Evolutionary conservation across 1,140 invertebrate genomes (phyloP), one percentile per base, ranked within the genome.

Genomic region (Drosophila serrata): DNA sequence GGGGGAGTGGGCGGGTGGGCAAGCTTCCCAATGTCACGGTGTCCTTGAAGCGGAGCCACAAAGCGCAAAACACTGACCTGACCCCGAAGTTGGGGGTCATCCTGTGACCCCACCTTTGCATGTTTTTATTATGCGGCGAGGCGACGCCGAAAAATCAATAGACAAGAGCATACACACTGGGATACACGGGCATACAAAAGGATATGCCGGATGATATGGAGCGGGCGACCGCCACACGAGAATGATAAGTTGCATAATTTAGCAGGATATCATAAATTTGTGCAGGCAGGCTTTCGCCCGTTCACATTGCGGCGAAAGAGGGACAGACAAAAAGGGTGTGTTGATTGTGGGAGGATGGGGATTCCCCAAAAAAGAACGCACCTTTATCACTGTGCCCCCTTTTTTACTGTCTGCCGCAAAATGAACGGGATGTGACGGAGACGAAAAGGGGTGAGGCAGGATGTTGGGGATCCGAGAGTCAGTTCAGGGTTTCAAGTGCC

Each of bases 191-290:
- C 31, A 53, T 35, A 53, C 51, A 35, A 53, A 35, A 13, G 31
- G 31, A 53, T 53, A 53, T 53, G 2, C 49, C 49, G 31, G 33
- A 77, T 33, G 58, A 62, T 58, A 51, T 17, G 55, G 39, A 48
- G 27, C 43, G 67, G n/a, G 2, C 31, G 39, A 24, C 3, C 42
- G 53, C 67, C 73, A 45, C 62, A 67, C 62, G 74, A 60, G 51
- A 65, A 62, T 88, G 85, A 88, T 88, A 88, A 88, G 77, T 85
- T 88, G 78, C 85, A 90, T 88, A 81, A 85, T 90, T 88, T 67
- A 88, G 69, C 85, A 88, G 85, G 85, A 88, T 84, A 70, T 63
- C 85, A 85, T 88, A 81, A 88, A 88, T 62, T 73, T 51, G 57
- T 73, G 65, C 51, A 88, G 51, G 51, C 51, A 88, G 46, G 17